Conservation (phyloP, 1,140 invertebrate species). For the Drosophila murphyi region DNA sequence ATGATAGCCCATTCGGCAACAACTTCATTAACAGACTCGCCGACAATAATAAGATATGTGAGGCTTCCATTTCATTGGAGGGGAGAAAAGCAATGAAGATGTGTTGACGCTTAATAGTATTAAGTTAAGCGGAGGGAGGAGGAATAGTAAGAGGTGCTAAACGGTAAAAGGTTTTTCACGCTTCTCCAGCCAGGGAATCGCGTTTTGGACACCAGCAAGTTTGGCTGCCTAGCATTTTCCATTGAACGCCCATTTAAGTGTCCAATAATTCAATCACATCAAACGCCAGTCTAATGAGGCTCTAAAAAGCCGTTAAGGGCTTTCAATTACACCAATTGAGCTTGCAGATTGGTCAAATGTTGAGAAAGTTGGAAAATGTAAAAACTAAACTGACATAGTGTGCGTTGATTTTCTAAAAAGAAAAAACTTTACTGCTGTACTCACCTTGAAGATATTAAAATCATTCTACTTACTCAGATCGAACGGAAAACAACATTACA, state of each 20-base stretch:
- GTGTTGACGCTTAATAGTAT: constrained; percentile 37
- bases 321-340: constrained; percentile 78
- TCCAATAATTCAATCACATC: constrained; percentile 81
- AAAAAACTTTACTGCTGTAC: background rate
- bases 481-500: constrained; percentile 26
- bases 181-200: constrained; percentile 9
- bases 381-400: constrained; percentile 31
- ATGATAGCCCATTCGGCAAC: constrained; percentile 50
- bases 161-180: constrained; percentile 53
- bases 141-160: constrained; percentile 46
- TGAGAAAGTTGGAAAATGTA: constrained; percentile 43
- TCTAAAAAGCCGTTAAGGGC: constrained; percentile 73
- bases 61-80: constrained; percentile 43
- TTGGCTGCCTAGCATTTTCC: constrained; percentile 42
- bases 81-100: constrained; percentile 34
- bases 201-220: constrained; percentile 24
- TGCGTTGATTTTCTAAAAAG: constrained; percentile 13
- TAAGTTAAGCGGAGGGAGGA: background rate
- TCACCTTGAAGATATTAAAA: background rate
- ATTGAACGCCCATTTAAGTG: constrained; percentile 76
- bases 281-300: constrained; percentile 74
- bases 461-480: constrained; percentile 33
- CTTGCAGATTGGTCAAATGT: constrained; percentile 14
- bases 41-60: constrained; percentile 56
- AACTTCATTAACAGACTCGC: constrained; percentile 68